Conservation (phyloP, 1,140 invertebrate species). For the Heterodera carotae region DNA sequence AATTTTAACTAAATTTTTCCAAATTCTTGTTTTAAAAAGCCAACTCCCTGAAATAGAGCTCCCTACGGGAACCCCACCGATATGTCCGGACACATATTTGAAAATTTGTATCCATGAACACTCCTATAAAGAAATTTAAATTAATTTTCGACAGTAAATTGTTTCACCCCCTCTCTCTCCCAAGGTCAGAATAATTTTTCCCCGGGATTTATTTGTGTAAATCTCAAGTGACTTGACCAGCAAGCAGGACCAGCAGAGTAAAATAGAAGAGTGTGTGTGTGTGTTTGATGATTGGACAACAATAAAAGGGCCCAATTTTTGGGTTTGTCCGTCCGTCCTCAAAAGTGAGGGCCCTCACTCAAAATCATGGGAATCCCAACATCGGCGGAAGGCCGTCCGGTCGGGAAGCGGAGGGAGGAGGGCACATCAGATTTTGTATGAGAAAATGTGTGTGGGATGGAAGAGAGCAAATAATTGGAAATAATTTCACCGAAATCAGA, state of each 20-base stretch:
- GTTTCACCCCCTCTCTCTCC: too few relatives aligned
- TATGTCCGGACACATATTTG: too few relatives aligned
- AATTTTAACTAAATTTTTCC: slow-evolving; percentile 12
- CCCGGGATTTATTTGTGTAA: neutral
- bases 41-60: too few relatives aligned
- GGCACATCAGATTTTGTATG: neutral
- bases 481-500: neutral
- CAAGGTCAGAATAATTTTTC: slow-evolving; percentile 11
- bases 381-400: neutral
- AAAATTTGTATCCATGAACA: too few relatives aligned
- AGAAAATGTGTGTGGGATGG: neutral
- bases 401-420: too few relatives aligned
- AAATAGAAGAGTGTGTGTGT: neutral
- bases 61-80: too few relatives aligned
- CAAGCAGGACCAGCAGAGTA: too few relatives aligned
- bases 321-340: neutral
- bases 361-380: neutral
- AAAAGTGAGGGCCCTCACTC: neutral
- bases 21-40: too few relatives aligned
- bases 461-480: neutral
- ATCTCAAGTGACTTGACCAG: neutral
- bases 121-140: too few relatives aligned
- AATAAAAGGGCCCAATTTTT: neutral
- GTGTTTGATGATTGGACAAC: neutral
- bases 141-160: slow-evolving; percentile 1